Percentiles rank a stretch among this genome's conserved stretches.
Evolutionary conservation across 2,888 invertebrate genomes (phyloP).

Genomic region (Anthophora plumipes): DNA sequence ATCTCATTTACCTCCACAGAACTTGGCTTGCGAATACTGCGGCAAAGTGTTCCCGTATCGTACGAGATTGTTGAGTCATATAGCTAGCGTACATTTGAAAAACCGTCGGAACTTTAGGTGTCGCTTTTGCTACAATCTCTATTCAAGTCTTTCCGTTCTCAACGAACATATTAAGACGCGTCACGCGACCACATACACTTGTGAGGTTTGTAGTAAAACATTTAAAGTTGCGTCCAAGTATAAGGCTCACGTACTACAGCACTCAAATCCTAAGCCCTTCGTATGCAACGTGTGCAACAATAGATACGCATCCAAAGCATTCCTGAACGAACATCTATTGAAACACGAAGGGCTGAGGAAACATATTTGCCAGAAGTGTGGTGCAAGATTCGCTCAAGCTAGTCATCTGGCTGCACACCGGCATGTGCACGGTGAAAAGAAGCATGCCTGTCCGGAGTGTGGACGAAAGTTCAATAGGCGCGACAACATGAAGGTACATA

Average conservation of each 20-base stretch:
- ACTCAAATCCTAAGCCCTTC: slow-evolving; percentile 83
- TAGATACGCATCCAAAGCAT: slow-evolving; percentile 83
- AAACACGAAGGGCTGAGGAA: slow-evolving; percentile 83
- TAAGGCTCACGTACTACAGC: slow-evolving; percentile 82
- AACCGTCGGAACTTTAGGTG: slow-evolving; percentile 82
- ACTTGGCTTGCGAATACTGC: slow-evolving; percentile 83
- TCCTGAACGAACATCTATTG: slow-evolving; percentile 82
- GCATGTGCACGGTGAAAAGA: slow-evolving; percentile 83
- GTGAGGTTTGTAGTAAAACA: slow-evolving; percentile 82
- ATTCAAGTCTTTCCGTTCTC: slow-evolving; percentile 81
- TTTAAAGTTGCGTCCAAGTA: slow-evolving; percentile 83
- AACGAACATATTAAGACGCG: slow-evolving; percentile 83
- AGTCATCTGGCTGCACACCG: slow-evolving; percentile 83
- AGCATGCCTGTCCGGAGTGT: slow-evolving; percentile 82
- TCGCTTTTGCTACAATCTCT: slow-evolving; percentile 83
- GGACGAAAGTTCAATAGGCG: slow-evolving; percentile 82
- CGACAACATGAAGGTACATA: slow-evolving; percentile 84
- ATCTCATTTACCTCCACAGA: slow-evolving; percentile 83
- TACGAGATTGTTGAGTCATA: slow-evolving; percentile 81
- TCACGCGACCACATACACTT: slow-evolving; percentile 82
- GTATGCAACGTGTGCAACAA: slow-evolving; percentile 82
- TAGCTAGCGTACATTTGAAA: slow-evolving; percentile 83
- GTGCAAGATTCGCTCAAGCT: slow-evolving; percentile 83
- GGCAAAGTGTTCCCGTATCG: slow-evolving; percentile 83
- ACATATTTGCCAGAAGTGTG: slow-evolving; percentile 82